A percentile compares a stretch with the other conserved stretches of the same genome.
Conservation (phyloP, 2,113 vertebrate genomes). For the Bombycilla garrulus region DNA sequence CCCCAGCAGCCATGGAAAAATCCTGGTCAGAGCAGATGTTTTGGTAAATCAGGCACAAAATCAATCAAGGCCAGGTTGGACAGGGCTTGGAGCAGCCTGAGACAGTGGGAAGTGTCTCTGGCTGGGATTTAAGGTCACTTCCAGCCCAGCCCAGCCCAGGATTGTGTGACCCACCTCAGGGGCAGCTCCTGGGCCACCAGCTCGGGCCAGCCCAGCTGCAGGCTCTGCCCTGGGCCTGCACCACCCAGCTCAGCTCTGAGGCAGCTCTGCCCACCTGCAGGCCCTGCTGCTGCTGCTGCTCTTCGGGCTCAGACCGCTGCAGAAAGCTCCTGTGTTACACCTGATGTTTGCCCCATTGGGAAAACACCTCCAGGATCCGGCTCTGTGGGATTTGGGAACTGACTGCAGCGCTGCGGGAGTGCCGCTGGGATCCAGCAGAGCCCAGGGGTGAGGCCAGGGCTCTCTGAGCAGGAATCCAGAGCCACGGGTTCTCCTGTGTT, state of each 20-base stretch:
- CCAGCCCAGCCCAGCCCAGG: not conserved
- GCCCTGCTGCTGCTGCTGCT: not conserved
- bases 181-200: not conserved
- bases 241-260: fast-evolving
- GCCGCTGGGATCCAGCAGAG: not conserved
- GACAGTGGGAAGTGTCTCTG: not conserved
- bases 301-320: not conserved
- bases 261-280: not conserved
- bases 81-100: not conserved
- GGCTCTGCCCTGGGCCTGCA: fast-evolving
- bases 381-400: not conserved
- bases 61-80: not conserved
- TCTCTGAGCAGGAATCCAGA: not conserved
- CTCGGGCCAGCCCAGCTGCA: fast-evolving
- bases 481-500: fast-evolving
- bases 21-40: fast-evolving
- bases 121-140: fast-evolving
- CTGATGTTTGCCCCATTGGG: not conserved
- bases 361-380: fast-evolving
- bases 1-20: fast-evolving
- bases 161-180: not conserved
- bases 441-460: not conserved
- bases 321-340: fast-evolving
- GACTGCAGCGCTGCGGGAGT: fast-evolving
- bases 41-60: not conserved